Base-by-base conservation (phyloP, 2,113 vertebrate genomes). In the Turdus rufiventris region DNA sequence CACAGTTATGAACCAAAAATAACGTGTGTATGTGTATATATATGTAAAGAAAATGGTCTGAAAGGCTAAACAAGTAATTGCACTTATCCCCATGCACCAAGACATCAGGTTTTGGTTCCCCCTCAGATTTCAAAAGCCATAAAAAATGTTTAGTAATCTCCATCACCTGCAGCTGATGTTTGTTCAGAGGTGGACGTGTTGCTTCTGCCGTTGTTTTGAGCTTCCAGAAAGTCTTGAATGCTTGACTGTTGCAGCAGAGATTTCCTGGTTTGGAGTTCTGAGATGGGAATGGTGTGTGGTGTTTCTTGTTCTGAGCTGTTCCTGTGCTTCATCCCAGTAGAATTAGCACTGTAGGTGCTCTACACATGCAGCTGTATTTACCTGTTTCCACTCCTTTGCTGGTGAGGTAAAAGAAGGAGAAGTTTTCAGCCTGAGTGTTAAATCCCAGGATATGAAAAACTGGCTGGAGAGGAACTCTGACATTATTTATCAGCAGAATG, bases 341-440 rank as follows among this genome's bases (percentile, higher is more conserved):
- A 66, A 42, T 80, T 9, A 48, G 8, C 45, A 14, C 57, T 82
- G 5, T 51, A 25, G 18, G 18, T 77, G 20, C 47, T 63, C 38
- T 8, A 9, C 20, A 16, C 3, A 1, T 8, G 1, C 2, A n/a
- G 23, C 16, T 50, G 5, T 48, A 3, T 50, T 78, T 21, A 18
- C 9, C n/a, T 48, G 1, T 63, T 88, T 67, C 57, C 36, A 57
- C 25, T 29, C 72, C 25, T 5, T 40, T 82, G n/a, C 53, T 43
- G 42, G 14, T 72, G 25, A 57, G 16, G 28, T 34, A n/a, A 51
- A 71, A 58, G 40, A 14, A 60, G 23, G 9, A 65, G 24, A 36
- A 60, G 45, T n/a, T 53, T 79, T 76, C 40, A 79, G 13, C 36
- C n/a, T 33, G 33, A 43, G 17, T 67, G 11, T 82, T 72, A 67